Evolutionary conservation across 2,113 vertebrate genomes (phyloP), one percentile per base, ranked within the genome.

Genomic region (Leucosticte australis): DNA sequence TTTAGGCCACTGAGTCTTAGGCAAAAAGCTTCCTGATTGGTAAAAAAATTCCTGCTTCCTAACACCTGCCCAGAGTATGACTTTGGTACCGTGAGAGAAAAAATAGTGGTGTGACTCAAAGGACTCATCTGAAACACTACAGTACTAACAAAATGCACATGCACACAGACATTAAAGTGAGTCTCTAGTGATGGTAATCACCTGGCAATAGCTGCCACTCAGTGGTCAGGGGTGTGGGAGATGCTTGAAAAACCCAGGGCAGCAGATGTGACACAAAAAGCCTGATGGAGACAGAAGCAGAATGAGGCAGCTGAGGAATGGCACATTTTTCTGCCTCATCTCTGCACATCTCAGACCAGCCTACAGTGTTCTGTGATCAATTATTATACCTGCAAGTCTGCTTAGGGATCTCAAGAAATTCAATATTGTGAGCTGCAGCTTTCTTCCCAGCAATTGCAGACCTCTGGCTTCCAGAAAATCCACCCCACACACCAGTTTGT

Each of bases 321-420:
- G 41, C 4, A 18, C 63, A 82, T 92, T 92, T 76, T 83, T 41
- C 79, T 90, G 59, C 71, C 42, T 88, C 90, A 33, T 73, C 53
- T 86, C 71, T 62, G 59, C 67, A 80, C 83, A 83, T 74, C 71
- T 90, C 83, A 65, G 59, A 53, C n/a, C 55, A 90, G 84, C 60
- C 46, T 65, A 49, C 37, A 37, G 1, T 31, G 76, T 42, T 90
- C 75, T 83, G 89, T 83, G 52, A 96, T 96, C 94, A 92, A 75
- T 95, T 93, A 93, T 83, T 88, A 42, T 88, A 95, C 87, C 80
- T 93, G 71, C 64, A 92, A 77, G 64, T 70, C 86, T 90, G 89
- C 76, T 89, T 67, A 83, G 91, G 68, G 80, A 94, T 95, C 92
- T 92, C 10, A 24, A 94, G 64, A 83, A 83, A 97, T 86, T 83